Evolutionary conservation across 2,888 invertebrate species (phyloP), one percentile per base, ranked within the genome.

Genomic region (Andrena flavipes): DNA sequence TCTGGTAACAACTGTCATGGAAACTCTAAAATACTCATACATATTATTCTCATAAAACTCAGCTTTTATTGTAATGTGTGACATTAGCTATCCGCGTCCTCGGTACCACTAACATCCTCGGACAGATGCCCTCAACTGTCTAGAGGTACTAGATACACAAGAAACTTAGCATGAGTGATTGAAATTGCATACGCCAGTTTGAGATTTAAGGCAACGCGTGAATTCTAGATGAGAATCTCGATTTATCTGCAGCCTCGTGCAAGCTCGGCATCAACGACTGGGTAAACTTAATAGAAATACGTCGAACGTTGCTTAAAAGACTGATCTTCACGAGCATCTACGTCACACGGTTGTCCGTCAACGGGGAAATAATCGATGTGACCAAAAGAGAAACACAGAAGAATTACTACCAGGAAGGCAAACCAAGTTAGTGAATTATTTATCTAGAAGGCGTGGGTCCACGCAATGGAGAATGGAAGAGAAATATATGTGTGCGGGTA

Each of bases 381-480:
- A 82, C 48, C 73, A 67, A 81, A 82, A 68, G 42, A 42, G 42
- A 72, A 59, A 74, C 16, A 48, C 67, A 54, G 69, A 42, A 42
- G 42, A 83, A 60, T 62, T 80, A 80, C 49, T 87, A 63, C 70
- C 56, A 87, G 74, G 71, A 80, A 75, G 56, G 56, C 65, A 87
- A 83, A 80, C 65, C 48, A 76, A 76, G 70, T 87, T 87, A 87
- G 85, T 87, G 76, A 77, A 84, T 67, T 80, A 87, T 78, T 69
- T 26, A 67, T 75, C 26, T 49, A 29, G 54, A 59, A 65, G 29
- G 51, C 51, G 42, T 68, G 56, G 56, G 16, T 62, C 59, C 62
- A 65, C 54, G 59, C 56, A 16, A 72, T 30, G 77, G 26, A 67
- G 23, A 77, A 68, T 83, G 35, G 51, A 69, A 72, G 16, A 68